These are phyloP conservation scores for Chironomus riparius DNA, from an alignment of 2,888 invertebrate genomes.

Conservation along the genomic window DNA sequence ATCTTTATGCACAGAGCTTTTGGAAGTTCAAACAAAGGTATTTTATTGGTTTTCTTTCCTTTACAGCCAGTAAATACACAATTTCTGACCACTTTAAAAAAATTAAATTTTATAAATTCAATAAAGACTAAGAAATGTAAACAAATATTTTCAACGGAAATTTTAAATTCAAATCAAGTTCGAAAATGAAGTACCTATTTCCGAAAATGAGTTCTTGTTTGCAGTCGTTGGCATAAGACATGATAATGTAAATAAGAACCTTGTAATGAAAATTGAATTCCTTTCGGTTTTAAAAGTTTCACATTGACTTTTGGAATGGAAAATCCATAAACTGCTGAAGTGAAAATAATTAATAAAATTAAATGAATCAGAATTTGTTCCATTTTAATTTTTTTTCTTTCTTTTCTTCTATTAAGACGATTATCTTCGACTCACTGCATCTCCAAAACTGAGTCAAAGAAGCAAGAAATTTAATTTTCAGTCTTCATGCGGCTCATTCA, in stretches of 20 bases:
- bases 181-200: too few relatives aligned
- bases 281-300: not conserved
- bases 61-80: too few relatives aligned
- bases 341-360: conserved; percentile 15
- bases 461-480: not conserved
- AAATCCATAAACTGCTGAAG: conserved; percentile 1
- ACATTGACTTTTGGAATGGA: conserved; percentile 4
- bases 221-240: not conserved
- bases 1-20: too few relatives aligned
- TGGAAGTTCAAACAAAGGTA: too few relatives aligned
- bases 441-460: not conserved
- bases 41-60: too few relatives aligned
- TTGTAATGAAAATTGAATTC: conserved; percentile 19
- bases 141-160: too few relatives aligned
- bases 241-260: not conserved
- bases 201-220: too few relatives aligned
- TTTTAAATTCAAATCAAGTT: too few relatives aligned
- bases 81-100: too few relatives aligned
- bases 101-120: too few relatives aligned
- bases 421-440: conserved; percentile 12
- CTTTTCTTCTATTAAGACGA: not conserved
- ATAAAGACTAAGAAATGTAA: too few relatives aligned
- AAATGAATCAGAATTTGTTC: not conserved
- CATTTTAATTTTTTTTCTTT: conserved; percentile 1
- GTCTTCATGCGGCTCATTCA: not conserved